Evolutionary conservation across 2,113 vertebrate species (phyloP), one percentile per base, ranked within the genome.

Genomic region (Oryzias celebensis): DNA sequence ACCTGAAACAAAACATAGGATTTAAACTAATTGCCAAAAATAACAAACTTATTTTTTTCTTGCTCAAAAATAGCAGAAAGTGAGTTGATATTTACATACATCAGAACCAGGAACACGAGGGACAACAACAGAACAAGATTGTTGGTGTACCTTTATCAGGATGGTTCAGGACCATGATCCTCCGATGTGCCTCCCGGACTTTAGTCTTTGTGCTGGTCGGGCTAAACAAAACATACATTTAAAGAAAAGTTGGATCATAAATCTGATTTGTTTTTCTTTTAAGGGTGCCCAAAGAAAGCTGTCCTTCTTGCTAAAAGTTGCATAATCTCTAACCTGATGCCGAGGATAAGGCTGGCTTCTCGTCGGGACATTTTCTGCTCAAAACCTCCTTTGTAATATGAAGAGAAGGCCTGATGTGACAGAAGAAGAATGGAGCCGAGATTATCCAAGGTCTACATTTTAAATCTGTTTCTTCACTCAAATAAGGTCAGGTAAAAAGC

Each of bases 371-470:
- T 98, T 92, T 95, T 96, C 86, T 91, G 92, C 61, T 98, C 95
- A 90, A 98, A 98, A 80, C 96, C 95, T 81, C 96, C 96, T 94
- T 95, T 97, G 85, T 98, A 98, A 83, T 98, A 96, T 0, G 90
- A 79, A 42, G 94, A 94, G 88, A 96, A 87, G 45, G 83, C 88
- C 95, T 98, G 36, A n/a, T 10, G 23, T 0, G 52, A 67, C 6
- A 60, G 14, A 58, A 23, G 17, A 22, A 14, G 17, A 22, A 14
- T 23, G 42, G 43, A 44, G 16, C 7, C 17, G 22, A 6, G 8
- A 17, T 12, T 20, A 22, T 57, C n/a, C 17, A 12, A 14, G 7
- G 5, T 20, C 20, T 20, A 20, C 20, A 20, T 20, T 20, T 20
- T 20, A 20, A 20, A 20, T 20, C 20, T 20, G 20, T 20, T 20